Base-by-base conservation (phyloP, 2,797 vertebrate species). In the Eulemur albifrons region DNA sequence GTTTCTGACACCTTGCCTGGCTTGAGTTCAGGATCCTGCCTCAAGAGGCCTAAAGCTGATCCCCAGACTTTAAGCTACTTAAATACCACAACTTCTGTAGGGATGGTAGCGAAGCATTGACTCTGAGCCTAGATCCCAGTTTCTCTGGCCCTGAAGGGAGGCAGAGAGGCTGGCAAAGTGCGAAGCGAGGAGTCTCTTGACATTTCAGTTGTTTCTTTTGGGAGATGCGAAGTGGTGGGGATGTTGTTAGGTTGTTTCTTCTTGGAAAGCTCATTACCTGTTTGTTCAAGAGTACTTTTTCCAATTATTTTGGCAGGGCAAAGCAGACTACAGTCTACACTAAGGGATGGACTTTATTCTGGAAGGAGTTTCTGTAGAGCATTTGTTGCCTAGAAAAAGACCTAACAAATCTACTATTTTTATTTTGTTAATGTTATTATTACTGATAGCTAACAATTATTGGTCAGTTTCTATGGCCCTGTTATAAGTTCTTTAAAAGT, bases 371-470 rank as follows among this genome's bases (percentile, higher is more conserved):
- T 80, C 80, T 88, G 14, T 12, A 82, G 40, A 75, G 23, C 4
- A 69, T 83, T 85, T 92, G 9, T 82, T 95, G 6, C 61, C 67
- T 84, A 45, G 59, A 85, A 45, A 3, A 85, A 18, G 40, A 63
- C 23, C 75, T 45, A 88, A 15, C n/a, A 93, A 76, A 91, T 79
- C 90, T 86, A 76, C 72, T 57, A 70, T 73, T 95, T 97, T 94
- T 91, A 21, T 77, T 88, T 90, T 92, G 89, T 86, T 93, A 63
- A n/a, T 81, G 69, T 77, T 69, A 67, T 65, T 93, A 63, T 81
- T 81, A 76, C 80, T 82, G 84, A 70, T 1, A 73, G 50, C 9
- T 89, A 80, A 77, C 27, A 67, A 54, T 95, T 54, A 81, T 35
- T 90, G 57, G 54, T 27, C 43, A 32, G 73, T 90, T 93, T 73